Evolutionary conservation across 2,888 invertebrate species (phyloP), one percentile per base, ranked within the genome.

Genomic region (Lasioglossum malachurum): DNA sequence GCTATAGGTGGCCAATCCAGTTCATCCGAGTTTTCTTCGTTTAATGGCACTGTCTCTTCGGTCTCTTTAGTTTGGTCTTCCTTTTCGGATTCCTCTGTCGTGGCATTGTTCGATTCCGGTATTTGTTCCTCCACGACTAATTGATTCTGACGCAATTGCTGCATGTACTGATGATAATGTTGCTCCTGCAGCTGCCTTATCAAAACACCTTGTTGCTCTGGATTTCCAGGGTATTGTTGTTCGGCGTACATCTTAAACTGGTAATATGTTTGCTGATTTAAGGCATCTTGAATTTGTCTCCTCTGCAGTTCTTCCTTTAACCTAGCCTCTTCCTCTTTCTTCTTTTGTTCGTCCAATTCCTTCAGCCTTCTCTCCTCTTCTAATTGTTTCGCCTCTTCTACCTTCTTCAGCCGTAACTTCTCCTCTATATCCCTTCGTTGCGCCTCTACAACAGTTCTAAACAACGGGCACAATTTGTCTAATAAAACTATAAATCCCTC

Each of bases 81-180:
- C 12, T 87, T 72, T 31, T 83, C 14, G 0, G 27, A 2, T 60
- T 72, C 57, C 38, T 84, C 88, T 16, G 69, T 12, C 0, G 27
- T 27, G 3, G n/a, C 12, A 41, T 92, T 89, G 27, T 89, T 90
- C 27, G 91, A 82, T 4, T 86, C 89, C 0, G 78, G 14, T 0
- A 46, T 92, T 77, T 95, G 94, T 64, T 95, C 95, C 10, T 95
- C 94, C 80, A 93, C 90, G 5, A 92, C 88, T 23, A 96, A 82
- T 72, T 94, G 94, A 81, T 94, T 95, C 57, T 96, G 96, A 0
- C 97, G 97, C 64, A 99, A 96, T 95, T 99, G 99, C 93, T 99
- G 98, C 97, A 99, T 99, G 95, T 99, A 99, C 94, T 99, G 99
- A 94, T 99, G 98, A 95, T 99, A 99, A 95, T 99, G 99, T 94